Conservation (phyloP, 2,113 vertebrate genomes). For the Phalacrocorax pelagicus region DNA sequence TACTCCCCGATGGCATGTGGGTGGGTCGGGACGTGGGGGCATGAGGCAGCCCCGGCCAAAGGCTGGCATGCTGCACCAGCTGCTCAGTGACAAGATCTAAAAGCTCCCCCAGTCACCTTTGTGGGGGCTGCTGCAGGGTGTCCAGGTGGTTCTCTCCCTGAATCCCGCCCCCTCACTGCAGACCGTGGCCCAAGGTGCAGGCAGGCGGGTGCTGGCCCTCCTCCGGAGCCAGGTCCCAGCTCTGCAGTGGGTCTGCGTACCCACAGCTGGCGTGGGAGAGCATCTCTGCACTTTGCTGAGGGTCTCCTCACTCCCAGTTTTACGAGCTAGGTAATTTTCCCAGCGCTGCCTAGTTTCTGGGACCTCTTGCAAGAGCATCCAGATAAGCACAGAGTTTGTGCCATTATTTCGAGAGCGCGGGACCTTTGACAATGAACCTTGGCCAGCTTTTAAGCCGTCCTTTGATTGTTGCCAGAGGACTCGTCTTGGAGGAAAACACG, state of each 20-base stretch:
- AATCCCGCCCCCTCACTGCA: accelerated
- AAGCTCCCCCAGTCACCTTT: neutral
- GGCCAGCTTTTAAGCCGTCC: neutral
- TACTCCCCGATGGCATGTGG: accelerated
- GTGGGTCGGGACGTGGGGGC: accelerated
- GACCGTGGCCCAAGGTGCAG: neutral
- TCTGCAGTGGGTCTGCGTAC: accelerated
- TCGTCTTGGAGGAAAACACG: neutral
- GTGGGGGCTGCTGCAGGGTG: neutral
- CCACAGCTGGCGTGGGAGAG: accelerated
- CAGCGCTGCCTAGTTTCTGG: neutral
- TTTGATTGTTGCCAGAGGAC: neutral
- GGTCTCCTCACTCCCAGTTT: neutral
- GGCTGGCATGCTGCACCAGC: neutral
- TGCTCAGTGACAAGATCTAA: neutral
- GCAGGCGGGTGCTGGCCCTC: neutral
- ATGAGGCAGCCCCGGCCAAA: accelerated
- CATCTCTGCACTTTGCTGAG: neutral
- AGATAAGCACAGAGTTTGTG: neutral
- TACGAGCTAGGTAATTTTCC: neutral
- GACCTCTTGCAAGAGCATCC: neutral
- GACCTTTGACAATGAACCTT: constrained; percentile 37
- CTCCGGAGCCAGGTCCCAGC: accelerated
- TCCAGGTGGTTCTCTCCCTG: neutral
- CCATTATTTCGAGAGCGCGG: constrained; percentile 23